A percentile compares a stretch with the other conserved stretches of the same genome.
These are phyloP conservation scores for Goniozus legneri DNA, from an alignment of 1,140 invertebrate species.

Conservation along the genomic window DNA sequence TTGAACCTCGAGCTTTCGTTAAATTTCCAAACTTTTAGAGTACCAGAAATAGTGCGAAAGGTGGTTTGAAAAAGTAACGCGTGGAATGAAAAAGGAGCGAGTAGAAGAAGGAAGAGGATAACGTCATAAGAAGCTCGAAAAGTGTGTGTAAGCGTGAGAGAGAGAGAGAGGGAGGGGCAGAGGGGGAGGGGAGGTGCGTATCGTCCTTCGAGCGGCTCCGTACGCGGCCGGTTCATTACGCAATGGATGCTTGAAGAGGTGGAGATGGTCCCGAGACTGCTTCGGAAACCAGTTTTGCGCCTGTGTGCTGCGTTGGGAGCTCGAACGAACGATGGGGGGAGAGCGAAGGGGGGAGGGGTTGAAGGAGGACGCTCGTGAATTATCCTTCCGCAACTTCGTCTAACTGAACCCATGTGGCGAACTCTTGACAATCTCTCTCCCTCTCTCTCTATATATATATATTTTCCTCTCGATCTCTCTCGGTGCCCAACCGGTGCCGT, in stretches of 20 bases:
- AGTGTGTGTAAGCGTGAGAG: not conserved
- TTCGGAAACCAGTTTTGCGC: conserved; percentile 43
- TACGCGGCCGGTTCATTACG: conserved; percentile 24
- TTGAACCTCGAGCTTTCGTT: too few relatives aligned
- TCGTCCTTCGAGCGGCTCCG: not conserved
- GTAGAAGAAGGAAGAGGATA: not conserved
- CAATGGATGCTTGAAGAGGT: conserved; percentile 25
- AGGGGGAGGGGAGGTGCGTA: not conserved
- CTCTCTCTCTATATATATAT: conserved; percentile 3
- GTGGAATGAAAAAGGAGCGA: not conserved
- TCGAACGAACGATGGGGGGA: conserved; percentile 15
- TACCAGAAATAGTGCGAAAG: too few relatives aligned
- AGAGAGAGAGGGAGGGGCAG: not conserved
- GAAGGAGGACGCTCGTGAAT: conserved; percentile 27
- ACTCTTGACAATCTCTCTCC: too few relatives aligned
- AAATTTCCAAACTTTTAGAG: too few relatives aligned
- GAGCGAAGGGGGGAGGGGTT: conserved; percentile 7
- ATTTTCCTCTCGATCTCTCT: too few relatives aligned
- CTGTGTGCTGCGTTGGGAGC: too few relatives aligned
- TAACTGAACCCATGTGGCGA: conserved; percentile 29
- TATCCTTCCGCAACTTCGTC: conserved; percentile 38
- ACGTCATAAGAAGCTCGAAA: not conserved
- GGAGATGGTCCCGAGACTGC: conserved; percentile 28
- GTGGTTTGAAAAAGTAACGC: too few relatives aligned
- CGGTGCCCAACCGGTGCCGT: too few relatives aligned